These are phyloP conservation scores for Thymelicus sylvestris DNA, from an alignment of 2,888 invertebrate species.

Conservation along the genomic window DNA sequence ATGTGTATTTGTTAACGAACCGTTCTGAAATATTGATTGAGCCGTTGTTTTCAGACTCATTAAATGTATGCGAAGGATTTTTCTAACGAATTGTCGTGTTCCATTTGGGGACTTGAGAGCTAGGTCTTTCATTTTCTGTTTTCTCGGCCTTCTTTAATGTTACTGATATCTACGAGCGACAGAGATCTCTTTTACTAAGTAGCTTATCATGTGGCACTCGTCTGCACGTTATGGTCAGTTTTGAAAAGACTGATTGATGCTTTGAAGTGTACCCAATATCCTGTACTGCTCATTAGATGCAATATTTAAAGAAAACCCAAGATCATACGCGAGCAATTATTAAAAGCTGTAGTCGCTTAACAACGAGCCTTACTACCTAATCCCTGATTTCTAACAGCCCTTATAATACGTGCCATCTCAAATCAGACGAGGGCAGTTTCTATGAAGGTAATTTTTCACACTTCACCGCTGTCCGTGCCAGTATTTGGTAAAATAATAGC, in stretches of 20 bases:
- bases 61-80: not conserved
- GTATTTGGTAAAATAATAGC: slow-evolving; percentile 20
- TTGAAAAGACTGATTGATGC: too few relatives aligned
- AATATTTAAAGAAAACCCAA: not conserved
- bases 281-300: not conserved
- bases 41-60: not conserved
- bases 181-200: too few relatives aligned
- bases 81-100: too few relatives aligned
- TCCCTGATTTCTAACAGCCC: not conserved
- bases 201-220: too few relatives aligned
- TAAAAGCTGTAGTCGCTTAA: not conserved
- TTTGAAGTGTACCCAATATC: too few relatives aligned
- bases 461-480: slow-evolving; percentile 4
- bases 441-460: slow-evolving; percentile 7
- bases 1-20: not conserved
- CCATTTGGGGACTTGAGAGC: too few relatives aligned
- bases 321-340: not conserved
- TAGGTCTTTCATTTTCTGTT: too few relatives aligned
- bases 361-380: not conserved
- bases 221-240: too few relatives aligned
- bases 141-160: too few relatives aligned
- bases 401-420: not conserved
- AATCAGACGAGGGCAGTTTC: slow-evolving; percentile 5
- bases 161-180: too few relatives aligned
- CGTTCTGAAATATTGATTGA: not conserved